These are phyloP conservation scores for Polypterus bichir DNA, from an alignment of 2,113 vertebrate genomes.

Conservation along the genomic window DNA sequence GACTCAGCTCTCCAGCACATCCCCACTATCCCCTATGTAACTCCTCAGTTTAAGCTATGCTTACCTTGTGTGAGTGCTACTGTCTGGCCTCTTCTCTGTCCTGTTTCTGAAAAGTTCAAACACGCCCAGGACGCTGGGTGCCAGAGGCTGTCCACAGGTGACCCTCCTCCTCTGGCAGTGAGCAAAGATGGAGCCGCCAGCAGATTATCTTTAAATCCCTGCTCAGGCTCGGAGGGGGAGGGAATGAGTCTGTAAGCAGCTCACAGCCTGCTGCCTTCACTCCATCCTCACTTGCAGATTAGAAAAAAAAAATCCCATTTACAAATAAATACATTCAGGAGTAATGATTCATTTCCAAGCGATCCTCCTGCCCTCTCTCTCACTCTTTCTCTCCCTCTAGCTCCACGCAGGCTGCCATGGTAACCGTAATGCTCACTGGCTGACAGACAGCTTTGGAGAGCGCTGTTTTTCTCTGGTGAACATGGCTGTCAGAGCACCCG, in stretches of 20 bases:
- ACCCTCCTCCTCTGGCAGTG: not conserved
- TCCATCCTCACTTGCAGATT: not conserved
- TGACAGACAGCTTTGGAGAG: not conserved
- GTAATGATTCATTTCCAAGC: slow-evolving; percentile 2
- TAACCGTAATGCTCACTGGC: slow-evolving; percentile 3
- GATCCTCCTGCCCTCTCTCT: not conserved
- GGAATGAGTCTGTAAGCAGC: not conserved
- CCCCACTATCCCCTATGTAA: too few relatives aligned
- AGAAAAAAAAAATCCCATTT: not conserved
- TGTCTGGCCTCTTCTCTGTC: too few relatives aligned
- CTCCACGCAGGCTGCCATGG: not conserved
- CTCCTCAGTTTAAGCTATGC: too few relatives aligned
- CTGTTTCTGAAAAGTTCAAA: too few relatives aligned
- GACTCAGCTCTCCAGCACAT: too few relatives aligned
- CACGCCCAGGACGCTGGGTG: too few relatives aligned
- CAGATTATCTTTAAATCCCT: not conserved
- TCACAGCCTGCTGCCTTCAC: not conserved
- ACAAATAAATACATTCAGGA: not conserved
- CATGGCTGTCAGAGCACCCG: too few relatives aligned
- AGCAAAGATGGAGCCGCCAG: not conserved
- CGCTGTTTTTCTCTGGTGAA: too few relatives aligned
- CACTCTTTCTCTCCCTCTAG: not conserved
- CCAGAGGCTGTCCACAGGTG: not conserved
- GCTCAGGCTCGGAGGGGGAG: not conserved
- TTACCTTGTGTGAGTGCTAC: too few relatives aligned